These are phyloP conservation scores for Leucoraja ocellata DNA, from an alignment of 2,797 vertebrate species.

Conservation along the genomic window DNA sequence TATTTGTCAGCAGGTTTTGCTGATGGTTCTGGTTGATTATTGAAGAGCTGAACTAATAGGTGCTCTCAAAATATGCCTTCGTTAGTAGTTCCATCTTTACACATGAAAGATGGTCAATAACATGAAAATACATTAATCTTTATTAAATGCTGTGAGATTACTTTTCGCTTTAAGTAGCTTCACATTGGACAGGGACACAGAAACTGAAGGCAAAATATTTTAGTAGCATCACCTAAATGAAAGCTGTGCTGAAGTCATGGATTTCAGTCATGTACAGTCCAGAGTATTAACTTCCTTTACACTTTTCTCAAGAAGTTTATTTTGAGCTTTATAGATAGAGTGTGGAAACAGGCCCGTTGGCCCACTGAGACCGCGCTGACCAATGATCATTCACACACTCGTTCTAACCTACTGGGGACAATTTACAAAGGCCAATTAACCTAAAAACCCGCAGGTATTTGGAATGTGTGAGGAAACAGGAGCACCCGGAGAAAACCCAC, in stretches of 20 bases:
- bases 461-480: too few relatives aligned
- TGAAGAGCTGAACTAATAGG: neutral
- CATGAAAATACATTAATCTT: conserved; percentile 23
- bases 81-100: neutral
- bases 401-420: too few relatives aligned
- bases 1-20: conserved; percentile 31
- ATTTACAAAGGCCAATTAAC: too few relatives aligned
- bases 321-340: too few relatives aligned
- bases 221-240: neutral
- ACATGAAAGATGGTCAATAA: neutral
- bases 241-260: neutral
- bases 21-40: conserved; percentile 17
- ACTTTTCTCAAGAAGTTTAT: neutral
- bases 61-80: neutral
- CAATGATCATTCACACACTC: too few relatives aligned
- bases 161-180: neutral
- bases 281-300: neutral
- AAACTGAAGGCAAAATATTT: neutral
- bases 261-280: neutral
- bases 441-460: too few relatives aligned
- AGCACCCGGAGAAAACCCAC: too few relatives aligned
- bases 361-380: too few relatives aligned
- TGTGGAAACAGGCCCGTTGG: too few relatives aligned
- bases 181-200: neutral
- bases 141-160: neutral